phyloP scores from a whole-genome alignment of 2,113 vertebrate genomes.

The Desmodus rotundus region DNA sequence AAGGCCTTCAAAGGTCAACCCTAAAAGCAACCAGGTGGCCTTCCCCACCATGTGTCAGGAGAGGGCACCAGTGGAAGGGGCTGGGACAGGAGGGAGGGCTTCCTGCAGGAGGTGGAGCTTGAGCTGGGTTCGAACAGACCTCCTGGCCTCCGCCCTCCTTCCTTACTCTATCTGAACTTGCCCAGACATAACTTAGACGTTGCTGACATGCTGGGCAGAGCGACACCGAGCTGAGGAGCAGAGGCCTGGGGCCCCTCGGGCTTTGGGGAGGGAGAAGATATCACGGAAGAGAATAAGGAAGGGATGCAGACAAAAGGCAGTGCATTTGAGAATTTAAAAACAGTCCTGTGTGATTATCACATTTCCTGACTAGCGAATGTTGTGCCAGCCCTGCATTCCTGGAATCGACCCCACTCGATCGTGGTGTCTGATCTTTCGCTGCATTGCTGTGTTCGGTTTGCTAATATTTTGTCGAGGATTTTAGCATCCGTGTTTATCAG shows the following conservation, averaged over 20 bases:
- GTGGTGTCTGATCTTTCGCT: too few relatives aligned
- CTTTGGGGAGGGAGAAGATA: background rate
- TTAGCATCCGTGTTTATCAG: too few relatives aligned
- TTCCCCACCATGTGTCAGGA: background rate
- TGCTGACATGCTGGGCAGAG: background rate
- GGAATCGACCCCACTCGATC: too few relatives aligned
- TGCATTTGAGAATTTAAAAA: background rate
- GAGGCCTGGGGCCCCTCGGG: rapidly evolving
- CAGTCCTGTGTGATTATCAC: too few relatives aligned
- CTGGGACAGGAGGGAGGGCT: background rate
- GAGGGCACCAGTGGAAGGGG: background rate
- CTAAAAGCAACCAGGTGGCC: background rate
- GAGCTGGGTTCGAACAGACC: background rate
- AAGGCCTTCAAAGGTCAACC: background rate
- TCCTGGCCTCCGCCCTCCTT: background rate
- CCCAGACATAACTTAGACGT: background rate
- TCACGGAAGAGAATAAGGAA: background rate
- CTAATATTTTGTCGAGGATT: too few relatives aligned
- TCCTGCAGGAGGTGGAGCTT: background rate
- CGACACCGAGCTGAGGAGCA: background rate
- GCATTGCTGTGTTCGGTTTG: too few relatives aligned
- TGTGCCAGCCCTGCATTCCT: too few relatives aligned
- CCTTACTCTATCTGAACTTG: background rate
- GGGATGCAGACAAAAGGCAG: background rate
- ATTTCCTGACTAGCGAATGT: too few relatives aligned